phyloP scores from a whole-genome alignment of 2,888 invertebrate genomes.

The Junonia oenone region DNA sequence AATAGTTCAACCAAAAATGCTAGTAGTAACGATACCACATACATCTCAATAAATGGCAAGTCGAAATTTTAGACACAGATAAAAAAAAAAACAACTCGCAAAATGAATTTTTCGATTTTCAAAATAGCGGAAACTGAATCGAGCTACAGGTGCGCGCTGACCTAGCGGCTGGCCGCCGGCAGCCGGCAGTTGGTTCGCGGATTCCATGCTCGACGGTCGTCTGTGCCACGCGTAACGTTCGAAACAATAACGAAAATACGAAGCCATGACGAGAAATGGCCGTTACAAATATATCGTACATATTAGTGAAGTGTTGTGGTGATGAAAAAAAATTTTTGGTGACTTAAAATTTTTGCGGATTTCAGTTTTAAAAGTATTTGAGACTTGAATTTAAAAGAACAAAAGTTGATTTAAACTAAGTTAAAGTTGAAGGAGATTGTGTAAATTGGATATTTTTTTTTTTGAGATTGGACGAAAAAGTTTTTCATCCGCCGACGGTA shows the following conservation, averaged over 20 bases:
- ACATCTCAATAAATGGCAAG: no score
- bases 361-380: background rate
- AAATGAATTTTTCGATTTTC: no score
- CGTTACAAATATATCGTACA: slow-evolving; percentile 20
- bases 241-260: slow-evolving; percentile 21
- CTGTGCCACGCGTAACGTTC: slow-evolving; percentile 4
- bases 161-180: slow-evolving; percentile 7
- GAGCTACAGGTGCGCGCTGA: slow-evolving; percentile 35
- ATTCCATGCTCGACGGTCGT: slow-evolving; percentile 16
- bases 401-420: background rate
- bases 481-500: background rate
- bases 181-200: slow-evolving; percentile 30
- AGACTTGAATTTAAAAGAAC: background rate
- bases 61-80: no score
- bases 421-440: background rate
- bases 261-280: slow-evolving; percentile 26
- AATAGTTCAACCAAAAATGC: no score
- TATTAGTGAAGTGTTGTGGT: slow-evolving; percentile 28
- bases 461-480: background rate
- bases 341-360: slow-evolving; percentile 14
- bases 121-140: background rate
- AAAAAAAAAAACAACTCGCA: no score
- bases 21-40: no score
- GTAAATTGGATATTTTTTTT: background rate
- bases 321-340: slow-evolving; percentile 19